Conservation (phyloP, 2,888 invertebrate species). For the Tiliacea citrago region DNA sequence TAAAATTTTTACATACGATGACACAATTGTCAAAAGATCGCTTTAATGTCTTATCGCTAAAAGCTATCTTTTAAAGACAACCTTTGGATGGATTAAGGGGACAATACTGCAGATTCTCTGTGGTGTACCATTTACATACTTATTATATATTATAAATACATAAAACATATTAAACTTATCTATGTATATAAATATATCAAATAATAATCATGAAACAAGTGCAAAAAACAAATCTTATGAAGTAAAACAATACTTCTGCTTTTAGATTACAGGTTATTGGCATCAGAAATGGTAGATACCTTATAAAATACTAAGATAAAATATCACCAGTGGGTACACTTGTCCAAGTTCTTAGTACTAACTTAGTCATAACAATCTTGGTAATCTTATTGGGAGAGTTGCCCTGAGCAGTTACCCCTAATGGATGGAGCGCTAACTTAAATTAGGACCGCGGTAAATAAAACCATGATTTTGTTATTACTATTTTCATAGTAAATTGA, state of each 20-base stretch:
- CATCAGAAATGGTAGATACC: neutral
- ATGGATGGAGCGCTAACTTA: slow-evolving; percentile 41
- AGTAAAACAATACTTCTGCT: neutral
- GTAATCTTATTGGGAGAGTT: slow-evolving; percentile 40
- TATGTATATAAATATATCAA: too few relatives aligned
- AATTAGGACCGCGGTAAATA: slow-evolving; percentile 35
- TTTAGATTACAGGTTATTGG: neutral
- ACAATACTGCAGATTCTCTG: too few relatives aligned
- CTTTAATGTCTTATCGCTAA: too few relatives aligned
- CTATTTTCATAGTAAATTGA: slow-evolving; percentile 19
- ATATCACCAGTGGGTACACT: neutral
- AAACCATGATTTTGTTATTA: slow-evolving; percentile 27
- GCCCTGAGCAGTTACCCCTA: slow-evolving; percentile 34
- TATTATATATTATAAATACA: too few relatives aligned
- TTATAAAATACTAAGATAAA: slow-evolving; percentile 4
- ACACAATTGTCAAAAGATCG: too few relatives aligned
- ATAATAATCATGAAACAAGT: too few relatives aligned
- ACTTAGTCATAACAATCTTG: slow-evolving; percentile 50
- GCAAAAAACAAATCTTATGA: neutral
- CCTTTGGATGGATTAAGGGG: too few relatives aligned
- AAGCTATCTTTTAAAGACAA: too few relatives aligned
- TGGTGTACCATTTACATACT: too few relatives aligned
- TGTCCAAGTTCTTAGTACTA: slow-evolving; percentile 25
- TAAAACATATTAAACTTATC: too few relatives aligned
- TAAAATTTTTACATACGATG: too few relatives aligned